Percentiles rank a stretch among this genome's conserved stretches.
Evolutionary conservation across 2,797 vertebrate species (phyloP).

Genomic region (Syngnathus acus): DNA sequence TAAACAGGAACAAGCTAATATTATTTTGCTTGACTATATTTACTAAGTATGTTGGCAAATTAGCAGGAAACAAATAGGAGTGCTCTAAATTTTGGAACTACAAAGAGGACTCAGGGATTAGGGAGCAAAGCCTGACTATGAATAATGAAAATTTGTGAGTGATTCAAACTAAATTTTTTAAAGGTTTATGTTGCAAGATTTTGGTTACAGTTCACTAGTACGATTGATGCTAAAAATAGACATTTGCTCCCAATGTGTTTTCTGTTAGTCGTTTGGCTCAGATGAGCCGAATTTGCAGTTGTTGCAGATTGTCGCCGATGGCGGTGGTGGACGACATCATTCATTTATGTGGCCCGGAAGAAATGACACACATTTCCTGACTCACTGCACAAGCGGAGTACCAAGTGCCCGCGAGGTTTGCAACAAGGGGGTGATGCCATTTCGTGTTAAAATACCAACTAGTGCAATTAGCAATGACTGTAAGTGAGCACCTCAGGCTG

Average conservation of each 20-base stretch:
- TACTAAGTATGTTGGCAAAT: neutral
- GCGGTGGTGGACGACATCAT: neutral
- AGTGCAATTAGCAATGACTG: neutral
- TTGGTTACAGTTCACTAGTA: neutral
- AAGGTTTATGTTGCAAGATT: neutral
- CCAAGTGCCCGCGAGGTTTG: neutral
- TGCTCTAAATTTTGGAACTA: neutral
- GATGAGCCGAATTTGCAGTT: neutral
- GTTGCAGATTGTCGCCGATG: neutral
- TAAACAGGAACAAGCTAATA: neutral
- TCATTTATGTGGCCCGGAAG: slow-evolving; percentile 3
- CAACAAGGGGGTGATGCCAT: neutral
- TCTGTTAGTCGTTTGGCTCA: neutral
- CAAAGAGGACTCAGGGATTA: neutral
- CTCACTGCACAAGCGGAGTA: slow-evolving; percentile 1
- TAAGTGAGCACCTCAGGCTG: neutral
- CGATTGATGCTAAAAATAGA: slow-evolving; percentile 1
- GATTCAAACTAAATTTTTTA: neutral
- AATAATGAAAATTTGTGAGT: neutral
- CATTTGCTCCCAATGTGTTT: neutral
- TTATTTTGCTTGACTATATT: neutral
- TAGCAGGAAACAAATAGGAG: neutral
- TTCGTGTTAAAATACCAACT: neutral
- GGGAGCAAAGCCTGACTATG: neutral
- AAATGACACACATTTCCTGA: slow-evolving; percentile 2